Evolutionary conservation across 2,888 invertebrate species (phyloP), one percentile per base, ranked within the genome.

Genomic region (Leptodirus hochenwartii): DNA sequence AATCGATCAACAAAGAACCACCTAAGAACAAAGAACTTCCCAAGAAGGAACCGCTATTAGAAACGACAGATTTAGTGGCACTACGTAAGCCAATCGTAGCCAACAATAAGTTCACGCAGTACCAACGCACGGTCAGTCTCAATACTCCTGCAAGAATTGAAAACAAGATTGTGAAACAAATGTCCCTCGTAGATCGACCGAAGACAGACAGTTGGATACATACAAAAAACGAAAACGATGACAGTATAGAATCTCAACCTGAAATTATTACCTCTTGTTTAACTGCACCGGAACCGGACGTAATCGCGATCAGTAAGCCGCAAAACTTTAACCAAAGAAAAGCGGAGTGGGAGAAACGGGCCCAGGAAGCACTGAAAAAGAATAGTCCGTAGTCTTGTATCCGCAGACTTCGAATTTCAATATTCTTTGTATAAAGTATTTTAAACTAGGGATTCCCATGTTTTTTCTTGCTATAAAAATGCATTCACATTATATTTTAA

Each of bases 261-360:
- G 43, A 42, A 33, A 40, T 45, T 14, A 41, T 45, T 11, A 38
- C n/a, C n/a, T n/a, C n/a, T n/a, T n/a, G 25, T 13, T 8, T 5
- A 5, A 5, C 4, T 22, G 8, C 4, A 6, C 37, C 15, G n/a
- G n/a, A n/a, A n/a, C n/a, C n/a, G n/a, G n/a, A n/a, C n/a, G n/a
- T n/a, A n/a, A n/a, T n/a, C n/a, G n/a, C n/a, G n/a, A n/a, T n/a
- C n/a, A n/a, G n/a, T n/a, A 63, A 65, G 46, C 72, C 74, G 43
- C 76, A 76, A 46, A 72, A 76, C 35, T 77, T 79, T 38, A 65
- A 73, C 47, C 76, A 77, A 46, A 64, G 76, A 46, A 63, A 72
- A 33, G 77, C 77, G 4, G 75, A 78, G 47, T 79, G 79, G 79
- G 79, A 79, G 50, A 65, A 75, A 42, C 59, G 78, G 40, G 75